Evolutionary conservation across 2,888 invertebrate species (phyloP).

Genomic region (Dryadula phaetusa): DNA sequence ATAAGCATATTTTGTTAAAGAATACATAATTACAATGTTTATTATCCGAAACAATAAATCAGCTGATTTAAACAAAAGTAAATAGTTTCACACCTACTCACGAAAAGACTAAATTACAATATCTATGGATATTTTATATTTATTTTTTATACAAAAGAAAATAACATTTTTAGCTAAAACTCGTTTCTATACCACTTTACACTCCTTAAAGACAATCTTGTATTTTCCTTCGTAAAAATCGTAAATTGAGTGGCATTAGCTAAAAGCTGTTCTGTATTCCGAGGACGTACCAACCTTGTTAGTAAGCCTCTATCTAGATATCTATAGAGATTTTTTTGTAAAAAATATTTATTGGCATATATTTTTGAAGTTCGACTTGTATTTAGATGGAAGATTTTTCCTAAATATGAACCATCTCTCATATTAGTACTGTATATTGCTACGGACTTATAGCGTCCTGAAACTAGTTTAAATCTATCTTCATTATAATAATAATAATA

Average conservation of each 20-base stretch:
- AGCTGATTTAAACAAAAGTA: too few relatives aligned
- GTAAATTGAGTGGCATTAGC: constrained; percentile 39
- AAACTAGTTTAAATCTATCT: too few relatives aligned
- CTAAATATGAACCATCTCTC: not conserved
- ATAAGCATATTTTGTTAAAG: too few relatives aligned
- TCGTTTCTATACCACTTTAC: constrained; percentile 7
- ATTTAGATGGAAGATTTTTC: not conserved
- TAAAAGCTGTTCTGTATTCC: constrained; percentile 42
- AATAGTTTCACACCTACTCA: too few relatives aligned
- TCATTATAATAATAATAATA: too few relatives aligned
- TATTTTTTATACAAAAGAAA: too few relatives aligned
- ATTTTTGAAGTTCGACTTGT: constrained; percentile 1
- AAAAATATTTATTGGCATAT: constrained; percentile 27
- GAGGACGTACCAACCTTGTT: constrained; percentile 31
- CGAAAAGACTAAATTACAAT: too few relatives aligned
- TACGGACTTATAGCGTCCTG: too few relatives aligned
- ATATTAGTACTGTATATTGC: too few relatives aligned
- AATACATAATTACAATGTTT: too few relatives aligned
- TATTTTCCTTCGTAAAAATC: constrained; percentile 30
- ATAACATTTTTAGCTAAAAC: constrained; percentile 1
- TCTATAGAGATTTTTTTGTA: constrained; percentile 31
- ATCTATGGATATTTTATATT: too few relatives aligned
- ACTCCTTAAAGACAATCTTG: constrained; percentile 25
- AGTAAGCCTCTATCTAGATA: constrained; percentile 36
- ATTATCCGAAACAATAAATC: too few relatives aligned